phyloP scores from a whole-genome alignment of 1,140 invertebrate genomes.

The Drosophila teissieri region DNA sequence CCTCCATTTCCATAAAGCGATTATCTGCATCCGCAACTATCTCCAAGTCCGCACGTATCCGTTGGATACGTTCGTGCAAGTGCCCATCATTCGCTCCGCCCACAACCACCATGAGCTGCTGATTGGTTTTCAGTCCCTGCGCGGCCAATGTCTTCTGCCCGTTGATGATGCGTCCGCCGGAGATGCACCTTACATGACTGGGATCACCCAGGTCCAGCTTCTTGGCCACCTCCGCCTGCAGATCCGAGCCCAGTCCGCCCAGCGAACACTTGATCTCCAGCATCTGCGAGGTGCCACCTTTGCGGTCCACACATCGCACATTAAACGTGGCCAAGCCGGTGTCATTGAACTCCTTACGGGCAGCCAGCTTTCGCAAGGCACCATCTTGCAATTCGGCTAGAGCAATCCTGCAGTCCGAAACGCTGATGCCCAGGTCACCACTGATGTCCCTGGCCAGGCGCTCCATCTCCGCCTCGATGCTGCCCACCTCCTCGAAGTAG shows the following conservation, averaged over 20 bases:
- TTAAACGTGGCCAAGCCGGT: constrained; percentile 86
- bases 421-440: constrained; percentile 85
- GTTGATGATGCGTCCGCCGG: constrained; percentile 87
- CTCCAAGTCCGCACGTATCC: constrained; percentile 72
- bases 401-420: constrained; percentile 85
- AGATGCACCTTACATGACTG: constrained; percentile 88
- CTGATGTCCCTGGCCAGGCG: constrained; percentile 86
- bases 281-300: constrained; percentile 49
- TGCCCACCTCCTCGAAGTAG: constrained; percentile 85
- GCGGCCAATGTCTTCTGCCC: constrained; percentile 84
- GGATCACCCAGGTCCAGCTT: constrained; percentile 72
- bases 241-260: constrained; percentile 85
- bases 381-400: constrained; percentile 88
- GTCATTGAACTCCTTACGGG: constrained; percentile 87
- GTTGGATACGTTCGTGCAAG: constrained; percentile 66
- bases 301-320: constrained; percentile 66
- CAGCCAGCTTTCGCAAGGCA: constrained; percentile 88
- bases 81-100: constrained; percentile 31
- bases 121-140: constrained; percentile 88
- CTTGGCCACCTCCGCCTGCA: constrained; percentile 86
- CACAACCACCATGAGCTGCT: constrained; percentile 88
- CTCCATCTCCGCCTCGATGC: constrained; percentile 84
- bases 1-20: constrained; percentile 86
- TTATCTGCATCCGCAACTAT: constrained; percentile 59
- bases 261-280: constrained; percentile 66